Conservation (phyloP, 2,888 invertebrate genomes). For the Chrysolina americana region DNA sequence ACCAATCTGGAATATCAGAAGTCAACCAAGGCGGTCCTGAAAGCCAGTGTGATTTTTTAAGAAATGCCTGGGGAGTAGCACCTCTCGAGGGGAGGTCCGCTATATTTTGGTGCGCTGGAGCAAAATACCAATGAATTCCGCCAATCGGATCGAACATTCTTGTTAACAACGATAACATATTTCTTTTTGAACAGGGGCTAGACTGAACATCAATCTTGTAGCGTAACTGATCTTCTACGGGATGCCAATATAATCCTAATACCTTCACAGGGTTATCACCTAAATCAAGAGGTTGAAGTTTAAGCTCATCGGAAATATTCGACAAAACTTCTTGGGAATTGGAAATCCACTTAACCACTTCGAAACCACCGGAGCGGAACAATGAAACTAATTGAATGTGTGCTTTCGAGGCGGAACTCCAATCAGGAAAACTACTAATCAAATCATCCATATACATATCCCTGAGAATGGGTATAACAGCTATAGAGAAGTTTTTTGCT, state of each 20-base stretch:
- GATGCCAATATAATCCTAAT: not conserved
- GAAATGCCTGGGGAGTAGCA: not conserved
- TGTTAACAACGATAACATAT: not conserved
- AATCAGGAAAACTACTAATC: not conserved
- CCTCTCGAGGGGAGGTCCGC: not conserved
- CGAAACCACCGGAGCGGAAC: not conserved
- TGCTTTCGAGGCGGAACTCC: not conserved
- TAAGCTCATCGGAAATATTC: not conserved
- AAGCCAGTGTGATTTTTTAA: not conserved
- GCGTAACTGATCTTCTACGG: not conserved
- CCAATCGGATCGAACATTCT: not conserved
- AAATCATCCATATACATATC: not conserved
- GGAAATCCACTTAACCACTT: not conserved
- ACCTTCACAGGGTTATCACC: not conserved
- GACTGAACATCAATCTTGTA: not conserved
- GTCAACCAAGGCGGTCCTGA: not conserved
- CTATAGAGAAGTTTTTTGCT: not conserved
- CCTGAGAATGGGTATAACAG: not conserved
- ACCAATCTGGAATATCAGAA: constrained; percentile 16
- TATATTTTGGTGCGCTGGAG: not conserved
- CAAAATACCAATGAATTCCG: not conserved
- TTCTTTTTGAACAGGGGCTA: not conserved
- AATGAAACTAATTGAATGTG: not conserved
- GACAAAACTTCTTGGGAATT: not conserved
- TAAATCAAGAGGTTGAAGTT: not conserved